Evolutionary conservation across 1,140 invertebrate species (phyloP).

Genomic region (Maniola jurtina): DNA sequence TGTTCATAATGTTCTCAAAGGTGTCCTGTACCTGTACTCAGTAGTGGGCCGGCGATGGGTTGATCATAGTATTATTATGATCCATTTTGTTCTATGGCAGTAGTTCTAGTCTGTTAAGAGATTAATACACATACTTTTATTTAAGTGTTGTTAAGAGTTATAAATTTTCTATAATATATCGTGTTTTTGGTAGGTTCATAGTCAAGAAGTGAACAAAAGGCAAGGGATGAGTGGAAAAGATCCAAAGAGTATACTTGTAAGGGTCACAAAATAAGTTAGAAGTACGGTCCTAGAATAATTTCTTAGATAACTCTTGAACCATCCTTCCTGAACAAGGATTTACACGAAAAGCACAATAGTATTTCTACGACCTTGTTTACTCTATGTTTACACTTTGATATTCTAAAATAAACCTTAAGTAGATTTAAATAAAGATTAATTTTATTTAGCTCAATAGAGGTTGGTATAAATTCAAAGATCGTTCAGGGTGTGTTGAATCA

Average conservation of each 20-base stretch:
- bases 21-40: too few relatives aligned
- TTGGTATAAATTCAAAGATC: not conserved
- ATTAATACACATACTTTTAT: too few relatives aligned
- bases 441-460: not conserved
- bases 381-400: not conserved
- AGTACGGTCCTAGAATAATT: not conserved
- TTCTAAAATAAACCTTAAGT: not conserved
- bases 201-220: too few relatives aligned
- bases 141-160: too few relatives aligned
- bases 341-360: not conserved
- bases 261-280: not conserved
- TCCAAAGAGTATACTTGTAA: not conserved
- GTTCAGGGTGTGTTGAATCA: conserved; percentile 13
- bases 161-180: too few relatives aligned
- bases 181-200: too few relatives aligned
- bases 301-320: not conserved
- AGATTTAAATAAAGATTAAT: not conserved
- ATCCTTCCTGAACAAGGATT: not conserved
- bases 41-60: too few relatives aligned
- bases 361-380: conserved; percentile 11
- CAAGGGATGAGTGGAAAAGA: not conserved
- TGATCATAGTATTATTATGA: too few relatives aligned
- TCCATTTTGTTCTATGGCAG: too few relatives aligned
- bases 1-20: too few relatives aligned
- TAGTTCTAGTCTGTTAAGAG: too few relatives aligned